A percentile compares a stretch with the other conserved stretches of the same genome.
Evolutionary conservation across 2,888 invertebrate genomes (phyloP).

Genomic region (Drosophila algonquin): DNA sequence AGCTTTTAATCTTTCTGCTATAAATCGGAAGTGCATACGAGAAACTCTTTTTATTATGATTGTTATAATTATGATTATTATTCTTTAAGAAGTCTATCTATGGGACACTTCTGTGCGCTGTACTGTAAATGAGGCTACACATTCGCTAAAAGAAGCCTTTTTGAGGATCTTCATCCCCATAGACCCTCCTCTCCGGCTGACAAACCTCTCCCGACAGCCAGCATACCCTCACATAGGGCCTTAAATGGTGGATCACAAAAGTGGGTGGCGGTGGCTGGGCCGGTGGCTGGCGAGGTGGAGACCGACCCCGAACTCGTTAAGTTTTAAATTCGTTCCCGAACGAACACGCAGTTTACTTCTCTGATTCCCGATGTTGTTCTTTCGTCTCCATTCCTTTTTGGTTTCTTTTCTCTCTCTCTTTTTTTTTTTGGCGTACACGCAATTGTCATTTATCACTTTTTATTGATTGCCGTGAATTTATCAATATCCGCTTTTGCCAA

Average conservation of each 20-base stretch:
- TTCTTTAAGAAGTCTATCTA: too few relatives aligned
- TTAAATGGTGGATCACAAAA: not conserved
- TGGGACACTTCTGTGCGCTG: too few relatives aligned
- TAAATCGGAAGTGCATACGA: too few relatives aligned
- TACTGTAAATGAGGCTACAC: too few relatives aligned
- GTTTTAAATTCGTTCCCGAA: slow-evolving; percentile 69
- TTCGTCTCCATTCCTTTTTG: slow-evolving; percentile 15
- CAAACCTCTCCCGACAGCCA: not conserved
- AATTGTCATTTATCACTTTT: slow-evolving; percentile 79
- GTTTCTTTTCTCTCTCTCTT: slow-evolving; percentile 16
- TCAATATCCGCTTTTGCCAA: slow-evolving; percentile 75
- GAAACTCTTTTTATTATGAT: too few relatives aligned
- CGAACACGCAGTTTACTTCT: slow-evolving; percentile 61
- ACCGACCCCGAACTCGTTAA: slow-evolving; percentile 52
- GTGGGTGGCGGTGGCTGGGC: not conserved
- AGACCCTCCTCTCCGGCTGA: too few relatives aligned
- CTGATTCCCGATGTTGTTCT: slow-evolving; percentile 46
- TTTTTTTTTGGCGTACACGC: slow-evolving; percentile 60
- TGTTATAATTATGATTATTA: too few relatives aligned
- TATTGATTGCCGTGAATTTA: slow-evolving; percentile 78
- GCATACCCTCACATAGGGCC: not conserved
- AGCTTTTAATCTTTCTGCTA: too few relatives aligned
- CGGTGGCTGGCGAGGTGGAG: too few relatives aligned
- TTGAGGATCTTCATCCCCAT: too few relatives aligned
- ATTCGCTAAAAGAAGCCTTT: too few relatives aligned